A percentile compares a stretch with the other conserved stretches of the same genome.
Conservation (phyloP, 2,888 invertebrate species). For the Cataglyphis cursor region DNA sequence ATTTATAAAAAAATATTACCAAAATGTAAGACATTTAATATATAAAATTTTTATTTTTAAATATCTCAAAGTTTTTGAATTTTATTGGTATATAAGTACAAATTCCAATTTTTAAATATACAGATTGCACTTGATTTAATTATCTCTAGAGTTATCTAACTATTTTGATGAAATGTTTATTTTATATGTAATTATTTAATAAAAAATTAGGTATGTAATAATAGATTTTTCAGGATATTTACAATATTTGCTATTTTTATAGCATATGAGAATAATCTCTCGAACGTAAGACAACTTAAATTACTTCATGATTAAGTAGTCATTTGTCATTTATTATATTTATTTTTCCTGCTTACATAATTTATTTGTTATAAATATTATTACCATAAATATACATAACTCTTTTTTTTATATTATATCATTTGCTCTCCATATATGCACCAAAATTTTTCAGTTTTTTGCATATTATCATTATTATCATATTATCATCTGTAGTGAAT, state of each 20-base stretch:
- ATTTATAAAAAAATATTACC: not conserved
- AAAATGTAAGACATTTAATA: not conserved
- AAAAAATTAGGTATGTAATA: conserved; percentile 28
- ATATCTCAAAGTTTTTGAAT: not conserved
- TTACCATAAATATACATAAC: not conserved
- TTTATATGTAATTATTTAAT: not conserved
- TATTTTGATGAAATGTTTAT: not conserved
- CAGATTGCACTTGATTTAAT: too few species aligned
- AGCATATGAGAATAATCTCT: conserved; percentile 32
- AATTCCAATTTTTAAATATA: too few species aligned
- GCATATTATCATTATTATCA: not conserved
- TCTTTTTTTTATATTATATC: not conserved
- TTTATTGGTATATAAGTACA: not conserved
- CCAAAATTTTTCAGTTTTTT: not conserved
- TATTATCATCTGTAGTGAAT: not conserved
- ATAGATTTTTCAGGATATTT: conserved; percentile 51
- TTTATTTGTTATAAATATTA: not conserved
- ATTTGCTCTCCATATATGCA: not conserved
- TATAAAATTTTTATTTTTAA: not conserved
- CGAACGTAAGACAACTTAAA: conserved; percentile 28
- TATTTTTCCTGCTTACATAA: not conserved
- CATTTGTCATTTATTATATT: not conserved
- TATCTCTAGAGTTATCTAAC: not conserved
- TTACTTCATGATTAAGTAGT: too few species aligned
- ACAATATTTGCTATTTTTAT: conserved; percentile 41